A percentile compares a stretch with the other conserved stretches of the same genome.
Conservation (phyloP, 2,113 vertebrate genomes). For the Leptobrachium ailaonicum region DNA sequence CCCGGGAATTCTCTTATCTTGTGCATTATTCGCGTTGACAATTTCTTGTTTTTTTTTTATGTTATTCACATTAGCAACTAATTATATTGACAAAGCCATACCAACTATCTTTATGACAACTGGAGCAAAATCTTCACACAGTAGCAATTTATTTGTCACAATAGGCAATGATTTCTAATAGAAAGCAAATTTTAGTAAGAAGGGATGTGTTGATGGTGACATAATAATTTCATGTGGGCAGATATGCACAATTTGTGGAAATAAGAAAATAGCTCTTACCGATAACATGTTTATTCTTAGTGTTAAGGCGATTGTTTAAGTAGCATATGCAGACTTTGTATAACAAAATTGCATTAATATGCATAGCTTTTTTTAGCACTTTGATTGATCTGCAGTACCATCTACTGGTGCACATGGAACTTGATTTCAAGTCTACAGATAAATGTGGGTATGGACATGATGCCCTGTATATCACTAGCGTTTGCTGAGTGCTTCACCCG, state of each 20-base stretch:
- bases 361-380: background rate
- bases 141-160: conserved; percentile 3
- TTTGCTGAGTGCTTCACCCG: no score
- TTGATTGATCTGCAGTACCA: background rate
- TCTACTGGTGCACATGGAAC: background rate
- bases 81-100: background rate
- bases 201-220: background rate
- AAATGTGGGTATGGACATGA: no score
- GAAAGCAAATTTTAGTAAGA: background rate
- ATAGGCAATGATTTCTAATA: background rate
- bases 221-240: background rate
- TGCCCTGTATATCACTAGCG: no score
- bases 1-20: no score
- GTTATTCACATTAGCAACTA: background rate
- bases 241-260: background rate
- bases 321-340: background rate
- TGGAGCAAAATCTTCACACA: background rate
- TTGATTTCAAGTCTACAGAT: no score
- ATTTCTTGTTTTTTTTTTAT: no score
- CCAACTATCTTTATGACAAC: background rate
- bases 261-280: background rate
- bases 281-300: background rate
- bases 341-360: no score
- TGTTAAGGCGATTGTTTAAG: background rate
- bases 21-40: no score